These are phyloP conservation scores for Zaprionus capensis DNA, from an alignment of 1,140 invertebrate species.

Conservation along the genomic window DNA sequence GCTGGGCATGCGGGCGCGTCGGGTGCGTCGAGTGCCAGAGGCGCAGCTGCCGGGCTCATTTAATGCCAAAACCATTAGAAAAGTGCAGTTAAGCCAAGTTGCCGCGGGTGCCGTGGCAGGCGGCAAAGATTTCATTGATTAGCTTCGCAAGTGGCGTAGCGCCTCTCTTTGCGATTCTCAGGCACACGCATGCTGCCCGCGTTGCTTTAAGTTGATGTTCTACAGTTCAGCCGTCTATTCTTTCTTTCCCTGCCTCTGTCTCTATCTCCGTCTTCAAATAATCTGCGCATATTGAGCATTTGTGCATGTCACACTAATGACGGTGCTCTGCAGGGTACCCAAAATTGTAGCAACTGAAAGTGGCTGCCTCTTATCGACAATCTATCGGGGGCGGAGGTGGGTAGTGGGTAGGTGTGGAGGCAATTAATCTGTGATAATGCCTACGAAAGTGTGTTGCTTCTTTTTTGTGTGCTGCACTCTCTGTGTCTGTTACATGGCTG, in stretches of 20 bases:
- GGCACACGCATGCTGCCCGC: not conserved
- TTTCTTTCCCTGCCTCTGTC: too few relatives aligned
- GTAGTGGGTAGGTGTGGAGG: not conserved
- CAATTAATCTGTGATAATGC: not conserved
- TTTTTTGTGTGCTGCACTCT: not conserved
- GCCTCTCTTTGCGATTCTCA: not conserved
- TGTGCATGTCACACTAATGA: too few relatives aligned
- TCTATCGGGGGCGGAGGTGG: too few relatives aligned
- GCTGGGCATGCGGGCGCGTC: not conserved
- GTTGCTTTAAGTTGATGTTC: too few relatives aligned
- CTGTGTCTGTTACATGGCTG: too few relatives aligned
- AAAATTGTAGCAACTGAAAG: too few relatives aligned
- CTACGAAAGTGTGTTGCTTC: not conserved
- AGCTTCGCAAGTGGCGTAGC: not conserved
- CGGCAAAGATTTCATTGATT: slow-evolving; percentile 40
- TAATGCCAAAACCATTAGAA: slow-evolving; percentile 27
- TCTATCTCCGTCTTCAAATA: too few relatives aligned
- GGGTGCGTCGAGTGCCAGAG: not conserved
- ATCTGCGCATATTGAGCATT: too few relatives aligned
- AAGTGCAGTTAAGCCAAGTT: slow-evolving; percentile 20
- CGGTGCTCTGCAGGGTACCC: too few relatives aligned
- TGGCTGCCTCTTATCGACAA: too few relatives aligned
- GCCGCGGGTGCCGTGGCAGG: not conserved
- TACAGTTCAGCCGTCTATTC: too few relatives aligned
- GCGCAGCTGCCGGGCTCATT: slow-evolving; percentile 33